These are phyloP conservation scores for Phenacoccus solenopsis DNA, from an alignment of 1,140 invertebrate species.

Conservation along the genomic window DNA sequence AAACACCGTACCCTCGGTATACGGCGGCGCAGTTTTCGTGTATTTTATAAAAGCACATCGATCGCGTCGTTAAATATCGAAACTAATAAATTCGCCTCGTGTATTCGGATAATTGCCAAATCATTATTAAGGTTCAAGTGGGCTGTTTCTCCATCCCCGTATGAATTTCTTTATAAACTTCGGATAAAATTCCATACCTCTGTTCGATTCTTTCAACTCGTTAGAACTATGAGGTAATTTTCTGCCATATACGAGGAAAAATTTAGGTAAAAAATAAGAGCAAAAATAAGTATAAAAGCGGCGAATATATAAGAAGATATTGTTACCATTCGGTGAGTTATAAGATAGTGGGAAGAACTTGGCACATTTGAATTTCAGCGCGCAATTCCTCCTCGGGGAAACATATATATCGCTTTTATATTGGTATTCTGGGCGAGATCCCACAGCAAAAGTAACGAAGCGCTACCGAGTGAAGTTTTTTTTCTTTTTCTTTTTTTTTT, in stretches of 20 bases:
- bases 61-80: neutral
- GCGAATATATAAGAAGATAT: slow-evolving; percentile 3
- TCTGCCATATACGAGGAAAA: too few relatives aligned
- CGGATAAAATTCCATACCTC: too few relatives aligned
- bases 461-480: neutral
- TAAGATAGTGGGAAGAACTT: neutral
- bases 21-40: slow-evolving; percentile 6
- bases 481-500: neutral
- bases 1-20: neutral
- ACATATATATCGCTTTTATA: slow-evolving; percentile 3
- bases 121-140: neutral
- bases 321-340: slow-evolving; percentile 1
- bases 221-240: too few relatives aligned
- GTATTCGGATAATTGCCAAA: neutral
- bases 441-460: neutral
- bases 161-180: too few relatives aligned
- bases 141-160: too few relatives aligned
- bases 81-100: neutral
- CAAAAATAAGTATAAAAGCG: neutral
- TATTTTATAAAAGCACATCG: slow-evolving; percentile 11
- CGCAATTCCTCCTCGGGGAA: neutral
- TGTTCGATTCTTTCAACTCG: too few relatives aligned
- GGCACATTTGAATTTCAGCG: slow-evolving; percentile 1
- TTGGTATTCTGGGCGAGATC: neutral
- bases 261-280: neutral